These are phyloP conservation scores for Elachura formosa DNA, from an alignment of 2,113 vertebrate genomes.

Conservation along the genomic window DNA sequence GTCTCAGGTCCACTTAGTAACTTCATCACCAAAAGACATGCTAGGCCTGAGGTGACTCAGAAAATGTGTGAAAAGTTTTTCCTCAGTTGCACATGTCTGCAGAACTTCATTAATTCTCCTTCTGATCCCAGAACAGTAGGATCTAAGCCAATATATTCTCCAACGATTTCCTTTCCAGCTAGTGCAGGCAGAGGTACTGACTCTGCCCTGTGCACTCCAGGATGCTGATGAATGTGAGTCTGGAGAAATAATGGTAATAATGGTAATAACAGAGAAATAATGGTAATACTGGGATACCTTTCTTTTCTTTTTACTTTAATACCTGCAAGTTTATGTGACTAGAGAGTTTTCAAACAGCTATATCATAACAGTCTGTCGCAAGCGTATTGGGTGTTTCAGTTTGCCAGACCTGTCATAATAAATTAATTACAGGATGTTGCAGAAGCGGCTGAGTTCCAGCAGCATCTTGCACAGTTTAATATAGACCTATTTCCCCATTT, in stretches of 20 bases:
- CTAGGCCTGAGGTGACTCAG: not conserved
- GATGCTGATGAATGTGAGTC: not conserved
- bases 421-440: slow-evolving; percentile 99
- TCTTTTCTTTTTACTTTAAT: not conserved
- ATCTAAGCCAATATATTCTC: slow-evolving; percentile 3
- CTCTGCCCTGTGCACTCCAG: not conserved
- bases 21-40: not conserved
- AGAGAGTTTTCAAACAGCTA: slow-evolving; percentile 63
- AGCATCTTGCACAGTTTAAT: slow-evolving; percentile 91
- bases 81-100: not conserved
- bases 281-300: not conserved
- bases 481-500: slow-evolving; percentile 94
- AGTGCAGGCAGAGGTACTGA: not conserved
- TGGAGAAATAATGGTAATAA: too few relatives aligned
- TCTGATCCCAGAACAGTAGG: not conserved
- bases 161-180: not conserved
- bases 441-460: slow-evolving; percentile 86
- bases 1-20: not conserved
- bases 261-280: not conserved
- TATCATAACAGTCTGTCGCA: slow-evolving; percentile 84
- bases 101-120: not conserved
- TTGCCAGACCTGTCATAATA: slow-evolving; percentile 97
- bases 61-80: slow-evolving; percentile 4
- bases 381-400: slow-evolving; percentile 98
- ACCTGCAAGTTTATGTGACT: slow-evolving; percentile 49